A percentile compares a stretch with the other conserved stretches of the same genome.
These are phyloP conservation scores for Caretta caretta DNA, from an alignment of 2,113 vertebrate genomes.

Conservation along the genomic window DNA sequence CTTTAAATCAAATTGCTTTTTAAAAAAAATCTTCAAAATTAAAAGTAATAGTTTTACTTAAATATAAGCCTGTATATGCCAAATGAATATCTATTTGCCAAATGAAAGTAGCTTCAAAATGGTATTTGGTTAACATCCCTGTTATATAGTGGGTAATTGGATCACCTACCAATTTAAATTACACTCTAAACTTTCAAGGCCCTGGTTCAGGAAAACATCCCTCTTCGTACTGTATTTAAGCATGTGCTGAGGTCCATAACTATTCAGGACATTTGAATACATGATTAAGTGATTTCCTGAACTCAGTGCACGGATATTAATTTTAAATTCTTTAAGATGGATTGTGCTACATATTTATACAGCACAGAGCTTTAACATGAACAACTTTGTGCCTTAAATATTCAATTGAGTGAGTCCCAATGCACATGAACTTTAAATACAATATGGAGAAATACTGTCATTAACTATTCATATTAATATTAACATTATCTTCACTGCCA, in stretches of 20 bases:
- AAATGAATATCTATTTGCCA: neutral
- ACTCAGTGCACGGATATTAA: neutral
- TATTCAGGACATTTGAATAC: neutral
- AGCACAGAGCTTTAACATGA: neutral
- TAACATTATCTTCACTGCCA: neutral
- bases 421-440: neutral
- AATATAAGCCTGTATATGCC: neutral
- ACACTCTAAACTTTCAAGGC: neutral
- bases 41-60: neutral
- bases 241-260: neutral
- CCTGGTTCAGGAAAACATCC: neutral
- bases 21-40: neutral
- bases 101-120: conserved; percentile 9
- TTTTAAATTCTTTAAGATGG: neutral
- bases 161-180: neutral
- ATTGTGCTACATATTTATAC: neutral
- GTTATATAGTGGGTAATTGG: neutral
- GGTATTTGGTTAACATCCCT: neutral
- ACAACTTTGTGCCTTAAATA: neutral
- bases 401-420: neutral
- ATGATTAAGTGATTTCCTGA: neutral
- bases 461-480: neutral
- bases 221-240: neutral
- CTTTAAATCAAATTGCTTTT: neutral
- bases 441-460: neutral